Conservation (phyloP, 2,113 vertebrate species). For the Ophthalmolycus amberensis region DNA sequence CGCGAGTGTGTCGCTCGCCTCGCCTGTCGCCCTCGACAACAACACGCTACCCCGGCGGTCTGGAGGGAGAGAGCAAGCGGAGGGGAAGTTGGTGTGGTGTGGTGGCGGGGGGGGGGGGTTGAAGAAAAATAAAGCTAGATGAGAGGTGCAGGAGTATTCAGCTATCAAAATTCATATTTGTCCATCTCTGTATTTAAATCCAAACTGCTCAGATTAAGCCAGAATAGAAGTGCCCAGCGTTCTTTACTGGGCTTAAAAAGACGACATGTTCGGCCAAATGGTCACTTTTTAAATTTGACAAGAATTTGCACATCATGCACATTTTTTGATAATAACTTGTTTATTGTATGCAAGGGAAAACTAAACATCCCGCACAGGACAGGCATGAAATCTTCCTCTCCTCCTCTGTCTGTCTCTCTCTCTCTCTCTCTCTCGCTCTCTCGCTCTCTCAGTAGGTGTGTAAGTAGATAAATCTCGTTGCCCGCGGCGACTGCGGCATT, state of each 20-base stretch:
- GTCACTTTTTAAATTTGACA: constrained; percentile 14
- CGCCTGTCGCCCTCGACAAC: constrained; percentile 83
- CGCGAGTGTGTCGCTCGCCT: constrained; percentile 83
- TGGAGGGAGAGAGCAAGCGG: constrained; percentile 74
- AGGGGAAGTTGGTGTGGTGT: constrained; percentile 32
- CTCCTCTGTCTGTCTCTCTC: neutral
- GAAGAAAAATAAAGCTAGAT: constrained; percentile 62
- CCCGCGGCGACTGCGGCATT: constrained; percentile 77
- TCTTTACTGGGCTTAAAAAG: constrained; percentile 25
- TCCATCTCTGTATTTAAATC: constrained; percentile 44
- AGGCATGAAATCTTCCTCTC: constrained; percentile 35
- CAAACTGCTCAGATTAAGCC: constrained; percentile 13
- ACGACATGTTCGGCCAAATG: neutral
- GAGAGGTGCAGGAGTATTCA: constrained; percentile 65
- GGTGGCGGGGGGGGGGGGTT: constrained; percentile 19
- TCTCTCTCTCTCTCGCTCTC: neutral
- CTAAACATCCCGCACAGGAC: constrained; percentile 18
- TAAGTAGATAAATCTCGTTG: constrained; percentile 80
- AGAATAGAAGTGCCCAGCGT: neutral
- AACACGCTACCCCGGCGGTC: constrained; percentile 80
- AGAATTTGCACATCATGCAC: constrained; percentile 39
- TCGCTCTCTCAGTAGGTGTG: constrained; percentile 78
- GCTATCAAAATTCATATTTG: constrained; percentile 68
- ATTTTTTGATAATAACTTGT: constrained; percentile 24
- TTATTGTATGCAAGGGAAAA: constrained; percentile 22